phyloP scores from a whole-genome alignment of 2,888 invertebrate species.

The Andrena dorsata region DNA sequence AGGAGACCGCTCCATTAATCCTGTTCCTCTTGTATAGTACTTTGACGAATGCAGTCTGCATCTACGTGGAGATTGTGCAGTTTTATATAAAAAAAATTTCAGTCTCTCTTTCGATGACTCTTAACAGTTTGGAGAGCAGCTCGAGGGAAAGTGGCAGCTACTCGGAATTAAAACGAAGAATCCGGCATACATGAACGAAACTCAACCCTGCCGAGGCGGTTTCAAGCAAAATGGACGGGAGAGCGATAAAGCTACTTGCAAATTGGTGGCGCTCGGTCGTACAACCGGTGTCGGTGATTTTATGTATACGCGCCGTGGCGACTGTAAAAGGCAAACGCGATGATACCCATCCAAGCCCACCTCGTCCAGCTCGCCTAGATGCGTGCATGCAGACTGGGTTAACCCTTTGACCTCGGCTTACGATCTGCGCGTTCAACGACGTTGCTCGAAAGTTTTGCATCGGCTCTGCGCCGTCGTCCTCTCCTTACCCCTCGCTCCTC shows the following conservation, averaged over 20 bases:
- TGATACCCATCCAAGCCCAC: conserved; percentile 64
- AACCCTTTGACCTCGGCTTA: conserved; percentile 72
- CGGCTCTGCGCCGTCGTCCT: conserved; percentile 33
- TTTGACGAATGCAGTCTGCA: not conserved
- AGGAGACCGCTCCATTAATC: conserved; percentile 44
- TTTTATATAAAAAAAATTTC: not conserved
- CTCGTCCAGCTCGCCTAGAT: conserved; percentile 65
- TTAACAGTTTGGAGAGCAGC: too few relatives aligned
- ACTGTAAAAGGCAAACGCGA: conserved; percentile 66
- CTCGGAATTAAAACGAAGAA: too few relatives aligned
- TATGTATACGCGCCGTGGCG: conserved; percentile 53
- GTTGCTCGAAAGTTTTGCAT: conserved; percentile 63
- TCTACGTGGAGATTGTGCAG: not conserved
- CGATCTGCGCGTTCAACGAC: conserved; percentile 63
- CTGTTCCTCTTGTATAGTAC: not conserved
- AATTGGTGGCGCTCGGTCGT: conserved; percentile 50
- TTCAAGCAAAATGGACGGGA: not conserved
- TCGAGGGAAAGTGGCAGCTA: not conserved
- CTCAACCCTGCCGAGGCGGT: too few relatives aligned
- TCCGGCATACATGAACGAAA: too few relatives aligned
- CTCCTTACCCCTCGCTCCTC: conserved; percentile 10
- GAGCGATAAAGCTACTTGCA: conserved; percentile 58
- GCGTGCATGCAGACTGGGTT: conserved; percentile 73
- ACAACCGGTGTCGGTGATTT: conserved; percentile 53
- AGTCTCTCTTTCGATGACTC: too few relatives aligned